Conservation (phyloP, 2,113 vertebrate genomes). For the Beaufortia kweichowensis region DNA sequence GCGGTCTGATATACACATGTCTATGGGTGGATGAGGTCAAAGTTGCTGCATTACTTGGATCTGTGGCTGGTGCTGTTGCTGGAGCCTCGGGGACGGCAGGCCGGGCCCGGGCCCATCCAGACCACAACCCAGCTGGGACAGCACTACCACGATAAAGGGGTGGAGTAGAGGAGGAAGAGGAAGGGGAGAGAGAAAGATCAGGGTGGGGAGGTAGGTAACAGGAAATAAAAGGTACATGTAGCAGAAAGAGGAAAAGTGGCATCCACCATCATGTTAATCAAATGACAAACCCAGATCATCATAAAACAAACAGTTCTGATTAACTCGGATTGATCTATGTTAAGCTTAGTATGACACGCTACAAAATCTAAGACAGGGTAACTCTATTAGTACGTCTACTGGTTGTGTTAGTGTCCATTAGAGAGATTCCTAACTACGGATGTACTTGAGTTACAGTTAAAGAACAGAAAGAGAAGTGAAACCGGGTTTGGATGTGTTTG, state of each 20-base stretch:
- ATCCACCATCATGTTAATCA: slow-evolving; percentile 71
- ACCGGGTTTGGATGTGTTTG: not conserved
- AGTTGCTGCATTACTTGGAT: slow-evolving; percentile 98
- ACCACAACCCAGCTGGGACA: slow-evolving; percentile 98
- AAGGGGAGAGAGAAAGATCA: slow-evolving; percentile 19
- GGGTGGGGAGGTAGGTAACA: slow-evolving; percentile 60
- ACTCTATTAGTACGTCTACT: slow-evolving; percentile 50
- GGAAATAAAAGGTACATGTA: slow-evolving; percentile 68
- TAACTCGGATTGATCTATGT: not conserved
- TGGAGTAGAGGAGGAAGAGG: slow-evolving; percentile 65
- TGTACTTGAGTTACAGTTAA: slow-evolving; percentile 28
- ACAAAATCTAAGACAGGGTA: slow-evolving; percentile 22
- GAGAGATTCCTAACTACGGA: slow-evolving; percentile 30
- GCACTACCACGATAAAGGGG: slow-evolving; percentile 76
- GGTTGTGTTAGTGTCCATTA: slow-evolving; percentile 46
- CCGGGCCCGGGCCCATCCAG: slow-evolving; percentile 92
- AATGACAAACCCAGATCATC: slow-evolving; percentile 58
- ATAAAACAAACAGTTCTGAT: slow-evolving; percentile 19
- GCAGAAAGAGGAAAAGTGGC: slow-evolving; percentile 69
- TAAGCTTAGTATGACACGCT: slow-evolving; percentile 28
- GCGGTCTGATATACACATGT: slow-evolving; percentile 61
- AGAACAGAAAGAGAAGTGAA: slow-evolving; percentile 13
- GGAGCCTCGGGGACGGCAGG: slow-evolving; percentile 91
- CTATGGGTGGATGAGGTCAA: slow-evolving; percentile 70
- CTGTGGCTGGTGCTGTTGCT: slow-evolving; percentile 94